phyloP scores from a whole-genome alignment of 2,113 vertebrate species.

The Clarias macrocephalus region DNA sequence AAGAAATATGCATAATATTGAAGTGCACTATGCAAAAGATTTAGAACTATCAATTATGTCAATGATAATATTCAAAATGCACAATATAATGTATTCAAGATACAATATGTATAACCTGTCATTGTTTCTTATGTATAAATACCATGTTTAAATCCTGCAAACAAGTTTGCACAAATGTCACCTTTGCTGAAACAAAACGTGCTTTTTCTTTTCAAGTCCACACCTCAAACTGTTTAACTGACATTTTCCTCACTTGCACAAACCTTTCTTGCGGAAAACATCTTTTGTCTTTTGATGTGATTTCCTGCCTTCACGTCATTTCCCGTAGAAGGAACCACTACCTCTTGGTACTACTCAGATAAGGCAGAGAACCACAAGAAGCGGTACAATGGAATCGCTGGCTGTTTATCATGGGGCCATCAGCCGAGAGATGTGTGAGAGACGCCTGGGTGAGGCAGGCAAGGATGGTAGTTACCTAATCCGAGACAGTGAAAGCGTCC shows the following conservation, averaged over 20 bases:
- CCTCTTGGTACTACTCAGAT: neutral
- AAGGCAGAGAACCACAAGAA: constrained; percentile 29
- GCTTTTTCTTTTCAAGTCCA: neutral
- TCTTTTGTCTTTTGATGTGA: constrained; percentile 22
- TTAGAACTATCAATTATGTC: neutral
- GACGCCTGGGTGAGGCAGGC: constrained; percentile 68
- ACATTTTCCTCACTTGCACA: constrained; percentile 21
- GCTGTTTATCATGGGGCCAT: constrained; percentile 76
- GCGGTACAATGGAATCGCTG: constrained; percentile 41
- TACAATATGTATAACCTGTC: neutral
- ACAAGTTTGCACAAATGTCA: neutral
- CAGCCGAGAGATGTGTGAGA: constrained; percentile 68
- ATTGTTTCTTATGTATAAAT: neutral
- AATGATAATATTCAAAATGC: neutral
- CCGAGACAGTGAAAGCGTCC: constrained; percentile 78
- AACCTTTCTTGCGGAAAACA: constrained; percentile 5
- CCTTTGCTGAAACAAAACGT: neutral
- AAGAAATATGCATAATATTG: neutral
- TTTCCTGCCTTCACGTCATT: constrained; percentile 49
- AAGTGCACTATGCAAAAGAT: neutral
- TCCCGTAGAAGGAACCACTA: constrained; percentile 37
- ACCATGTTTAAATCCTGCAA: neutral
- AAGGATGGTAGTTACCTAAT: constrained; percentile 80
- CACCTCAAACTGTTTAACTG: constrained; percentile 12
- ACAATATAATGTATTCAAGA: neutral